These are phyloP conservation scores for Etheostoma nigrum DNA, from an alignment of 2,797 vertebrate species.

Conservation along the genomic window DNA sequence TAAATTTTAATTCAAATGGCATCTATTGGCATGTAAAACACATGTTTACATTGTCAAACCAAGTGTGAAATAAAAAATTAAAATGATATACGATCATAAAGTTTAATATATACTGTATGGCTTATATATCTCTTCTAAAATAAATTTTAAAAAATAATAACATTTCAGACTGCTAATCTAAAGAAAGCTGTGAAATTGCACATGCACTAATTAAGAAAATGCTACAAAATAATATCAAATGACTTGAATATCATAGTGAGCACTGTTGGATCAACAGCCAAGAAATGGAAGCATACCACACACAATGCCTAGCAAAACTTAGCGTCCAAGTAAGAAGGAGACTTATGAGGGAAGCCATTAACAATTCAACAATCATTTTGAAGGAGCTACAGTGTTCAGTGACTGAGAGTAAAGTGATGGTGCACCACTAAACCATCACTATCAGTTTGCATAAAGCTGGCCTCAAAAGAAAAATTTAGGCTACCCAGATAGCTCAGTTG, in stretches of 20 bases:
- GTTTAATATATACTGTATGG: too few relatives aligned
- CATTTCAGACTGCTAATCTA: background rate
- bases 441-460: background rate
- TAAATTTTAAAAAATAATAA: too few relatives aligned
- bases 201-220: background rate
- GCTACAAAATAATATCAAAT: background rate
- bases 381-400: background rate
- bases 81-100: too few relatives aligned
- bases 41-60: too few relatives aligned
- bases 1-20: too few relatives aligned
- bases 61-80: too few relatives aligned
- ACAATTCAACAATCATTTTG: background rate
- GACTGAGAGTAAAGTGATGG: background rate
- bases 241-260: background rate
- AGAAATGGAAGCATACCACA: background rate
- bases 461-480: too few relatives aligned
- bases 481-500: too few relatives aligned
- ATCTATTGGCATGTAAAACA: too few relatives aligned
- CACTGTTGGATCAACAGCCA: background rate
- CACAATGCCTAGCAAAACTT: too few relatives aligned
- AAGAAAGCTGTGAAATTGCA: background rate
- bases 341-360: too few relatives aligned
- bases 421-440: background rate
- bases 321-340: background rate
- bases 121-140: too few relatives aligned